phyloP scores from a whole-genome alignment of 2,888 invertebrate species.

The Notodromas monacha region DNA sequence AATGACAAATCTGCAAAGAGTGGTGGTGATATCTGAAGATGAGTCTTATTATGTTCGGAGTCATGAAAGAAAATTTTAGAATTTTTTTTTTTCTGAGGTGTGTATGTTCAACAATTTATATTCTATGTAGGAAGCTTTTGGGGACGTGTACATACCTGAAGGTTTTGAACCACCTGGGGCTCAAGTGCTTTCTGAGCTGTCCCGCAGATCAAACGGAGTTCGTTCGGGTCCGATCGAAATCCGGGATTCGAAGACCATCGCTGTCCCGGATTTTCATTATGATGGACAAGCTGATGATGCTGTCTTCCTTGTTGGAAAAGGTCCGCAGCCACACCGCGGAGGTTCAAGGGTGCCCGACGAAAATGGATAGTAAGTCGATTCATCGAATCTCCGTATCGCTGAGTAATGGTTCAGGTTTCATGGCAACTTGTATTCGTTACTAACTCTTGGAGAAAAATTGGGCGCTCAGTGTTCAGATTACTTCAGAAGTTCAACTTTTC shows the following conservation, averaged over 20 bases:
- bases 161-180: slow-evolving; percentile 54
- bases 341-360: slow-evolving; percentile 59
- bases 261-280: slow-evolving; percentile 29
- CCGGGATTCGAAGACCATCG: slow-evolving; percentile 41
- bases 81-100: background rate
- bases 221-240: slow-evolving; percentile 36
- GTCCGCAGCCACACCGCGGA: slow-evolving; percentile 48
- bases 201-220: slow-evolving; percentile 28
- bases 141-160: slow-evolving; percentile 59
- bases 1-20: too few species aligned
- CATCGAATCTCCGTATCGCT: slow-evolving; percentile 39
- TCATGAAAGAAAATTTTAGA: slow-evolving; percentile 2
- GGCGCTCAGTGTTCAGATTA: too few species aligned
- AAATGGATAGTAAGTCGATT: slow-evolving; percentile 63
- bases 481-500: too few species aligned
- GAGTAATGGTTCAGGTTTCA: too few species aligned
- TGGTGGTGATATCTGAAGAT: too few species aligned
- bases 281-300: slow-evolving; percentile 14
- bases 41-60: slow-evolving; percentile 6
- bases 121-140: slow-evolving; percentile 35
- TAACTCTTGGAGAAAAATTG: too few species aligned
- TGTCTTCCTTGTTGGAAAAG: slow-evolving; percentile 60
- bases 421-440: too few species aligned
- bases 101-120: too few species aligned
- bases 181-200: slow-evolving; percentile 25